Base-by-base conservation (phyloP, 2,888 invertebrate species). In the Apotomis capreana region DNA sequence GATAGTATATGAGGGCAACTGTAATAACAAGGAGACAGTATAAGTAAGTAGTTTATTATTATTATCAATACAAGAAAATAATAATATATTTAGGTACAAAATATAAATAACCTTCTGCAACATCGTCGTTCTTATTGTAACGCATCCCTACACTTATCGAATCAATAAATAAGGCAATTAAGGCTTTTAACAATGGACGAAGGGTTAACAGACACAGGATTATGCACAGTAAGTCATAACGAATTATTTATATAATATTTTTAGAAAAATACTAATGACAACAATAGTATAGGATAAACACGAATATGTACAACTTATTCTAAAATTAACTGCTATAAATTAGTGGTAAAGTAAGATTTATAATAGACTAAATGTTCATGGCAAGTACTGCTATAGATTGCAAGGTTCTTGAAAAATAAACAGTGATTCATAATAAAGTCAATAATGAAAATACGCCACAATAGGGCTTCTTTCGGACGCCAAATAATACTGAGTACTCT, bases 301-400 rank as follows among this genome's bases (percentile, higher is more conserved):
- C 55, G 64, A n/a, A 46, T 69, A 64, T 73, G 61, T 71, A 70
- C 64, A 71, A 46, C 58, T 57, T 73, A 78, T 74, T 77, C 64
- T 76, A 68, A 76, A 75, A 72, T 51, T 70, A 76, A 67, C 62
- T 67, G 70, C 70, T 76, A 78, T 73, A 75, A 76, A 79, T 81
- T 83, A 86, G 80, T 86, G 87, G 87, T 87, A 87, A 86, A 84
- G 83, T 81, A 80, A 78, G 85, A 86, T 85, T 82, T 77, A 77
- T 74, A 76, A 76, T 74, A 77, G 71, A 75, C 75, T 72, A 77
- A 76, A 74, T 74, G 75, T 76, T 72, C 77, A 80, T 79, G 81
- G 81, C 82, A 82, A 82, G 81, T 78, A 69, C 51, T 44, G 71
- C 44, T 68, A 67, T 49, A 37, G 15, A 37, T 55, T 57, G 46